Base-by-base conservation (phyloP, 53 echinoderm and acorn worm species). In the Holothuria leucospilota region DNA sequence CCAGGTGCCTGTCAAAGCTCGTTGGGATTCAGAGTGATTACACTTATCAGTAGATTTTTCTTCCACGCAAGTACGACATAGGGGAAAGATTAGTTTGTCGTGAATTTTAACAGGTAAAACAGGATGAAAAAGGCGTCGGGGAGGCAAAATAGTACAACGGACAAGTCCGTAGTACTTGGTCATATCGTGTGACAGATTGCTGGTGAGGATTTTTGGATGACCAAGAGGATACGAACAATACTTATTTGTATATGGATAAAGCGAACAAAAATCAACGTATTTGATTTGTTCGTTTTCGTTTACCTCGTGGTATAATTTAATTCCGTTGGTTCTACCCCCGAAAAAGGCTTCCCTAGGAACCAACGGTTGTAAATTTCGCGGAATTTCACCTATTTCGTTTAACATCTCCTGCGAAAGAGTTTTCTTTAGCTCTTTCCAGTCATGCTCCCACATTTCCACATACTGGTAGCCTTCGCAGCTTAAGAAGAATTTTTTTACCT, bases 191-290 rank as follows among this genome's bases (percentile, higher is more conserved):
- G 81, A 69, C 29, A n/a, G n/a, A n/a, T n/a, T n/a, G n/a, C n/a
- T n/a, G n/a, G n/a, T n/a, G n/a, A n/a, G n/a, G n/a, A 92, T 74
- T 8, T 26, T 78, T 6, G 93, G 93, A 42, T 93, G 92, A 52
- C 78, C 77, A 0, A 87, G 3, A 15, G 90, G 90, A 59, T 92
- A 87, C 0, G 81, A 59, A n/a, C 90, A n/a, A n/a, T n/a, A n/a
- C n/a, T n/a, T n/a, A n/a, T n/a, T n/a, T n/a, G n/a, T n/a, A n/a
- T n/a, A n/a, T n/a, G n/a, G n/a, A n/a, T n/a, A n/a, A n/a, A n/a
- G n/a, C n/a, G n/a, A n/a, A n/a, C n/a, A n/a, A n/a, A n/a, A n/a
- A n/a, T n/a, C n/a, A n/a, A n/a, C n/a, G n/a, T n/a, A n/a, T n/a
- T n/a, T n/a, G n/a, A n/a, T n/a, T n/a, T n/a, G n/a, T n/a, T n/a